A percentile compares a stretch with the other conserved stretches of the same genome.
These are phyloP conservation scores for Serrognathus titanus DNA, from an alignment of 2,888 invertebrate species.

Conservation along the genomic window DNA sequence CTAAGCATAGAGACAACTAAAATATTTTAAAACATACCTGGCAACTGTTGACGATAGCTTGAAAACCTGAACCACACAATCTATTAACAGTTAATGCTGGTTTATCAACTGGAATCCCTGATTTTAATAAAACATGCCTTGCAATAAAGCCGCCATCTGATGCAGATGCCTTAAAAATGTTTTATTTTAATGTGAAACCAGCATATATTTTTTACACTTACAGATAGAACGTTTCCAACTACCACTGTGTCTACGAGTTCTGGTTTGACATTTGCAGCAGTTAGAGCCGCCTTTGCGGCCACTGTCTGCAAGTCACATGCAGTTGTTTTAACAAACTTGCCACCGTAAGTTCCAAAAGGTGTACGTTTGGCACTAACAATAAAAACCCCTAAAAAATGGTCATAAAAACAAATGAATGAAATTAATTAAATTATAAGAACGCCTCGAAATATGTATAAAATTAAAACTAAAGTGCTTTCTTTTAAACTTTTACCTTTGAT, in stretches of 20 bases:
- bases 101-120: slow-evolving; percentile 79
- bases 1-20: neutral
- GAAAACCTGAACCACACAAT: slow-evolving; percentile 97
- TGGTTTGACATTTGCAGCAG: slow-evolving; percentile 76
- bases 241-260: slow-evolving; percentile 84
- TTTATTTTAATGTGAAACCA: neutral
- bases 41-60: slow-evolving; percentile 84
- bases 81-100: slow-evolving; percentile 89
- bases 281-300: slow-evolving; percentile 75
- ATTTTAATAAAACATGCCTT: slow-evolving; percentile 81
- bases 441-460: no score
- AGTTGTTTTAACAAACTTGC: slow-evolving; percentile 69
- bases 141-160: slow-evolving; percentile 82
- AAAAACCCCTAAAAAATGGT: slow-evolving; percentile 69
- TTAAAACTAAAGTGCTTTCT: no score
- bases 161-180: slow-evolving; percentile 51
- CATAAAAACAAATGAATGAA: no score
- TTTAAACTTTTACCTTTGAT: no score
- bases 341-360: slow-evolving; percentile 94
- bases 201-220: slow-evolving; percentile 48
- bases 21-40: slow-evolving; percentile 54
- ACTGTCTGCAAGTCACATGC: slow-evolving; percentile 77
- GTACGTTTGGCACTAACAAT: slow-evolving; percentile 96
- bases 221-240: slow-evolving; percentile 85
- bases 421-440: no score